Evolutionary conservation across 2,113 vertebrate species (phyloP).

Genomic region (Bubo blakistoni): DNA sequence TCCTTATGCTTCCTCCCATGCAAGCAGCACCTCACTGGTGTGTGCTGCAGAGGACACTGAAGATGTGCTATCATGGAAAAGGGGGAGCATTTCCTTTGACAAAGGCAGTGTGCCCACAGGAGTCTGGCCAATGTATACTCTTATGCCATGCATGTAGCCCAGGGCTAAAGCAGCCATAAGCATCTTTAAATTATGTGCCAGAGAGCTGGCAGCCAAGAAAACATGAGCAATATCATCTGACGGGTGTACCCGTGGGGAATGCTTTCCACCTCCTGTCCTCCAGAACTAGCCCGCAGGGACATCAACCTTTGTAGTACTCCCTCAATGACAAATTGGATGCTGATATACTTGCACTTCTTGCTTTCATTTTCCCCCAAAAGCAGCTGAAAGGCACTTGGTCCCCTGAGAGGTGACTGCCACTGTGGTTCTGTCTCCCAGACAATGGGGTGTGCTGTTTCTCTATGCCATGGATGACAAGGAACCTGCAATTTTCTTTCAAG

Average conservation of each 20-base stretch:
- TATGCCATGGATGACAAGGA: neutral
- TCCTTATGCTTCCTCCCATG: neutral
- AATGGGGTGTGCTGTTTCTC: neutral
- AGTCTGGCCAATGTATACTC: neutral
- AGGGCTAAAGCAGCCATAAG: neutral
- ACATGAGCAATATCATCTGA: neutral
- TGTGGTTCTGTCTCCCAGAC: neutral
- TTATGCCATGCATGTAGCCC: neutral
- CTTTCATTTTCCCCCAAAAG: neutral
- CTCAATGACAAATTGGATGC: neutral
- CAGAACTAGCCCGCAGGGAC: neutral
- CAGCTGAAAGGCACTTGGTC: neutral
- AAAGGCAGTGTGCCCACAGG: neutral
- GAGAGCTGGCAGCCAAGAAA: neutral
- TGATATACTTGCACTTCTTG: neutral
- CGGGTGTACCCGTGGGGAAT: neutral
- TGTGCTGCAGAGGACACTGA: neutral
- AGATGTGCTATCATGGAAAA: neutral
- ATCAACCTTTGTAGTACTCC: neutral
- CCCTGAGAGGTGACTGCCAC: neutral
- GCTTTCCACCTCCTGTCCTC: neutral
- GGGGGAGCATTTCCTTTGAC: neutral
- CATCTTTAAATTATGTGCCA: conserved; percentile 5
- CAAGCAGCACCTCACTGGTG: neutral
- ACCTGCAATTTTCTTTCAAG: neutral